These are phyloP conservation scores for Orientallactaga sibirica DNA, from an alignment of 2,797 vertebrate species.

Conservation along the genomic window DNA sequence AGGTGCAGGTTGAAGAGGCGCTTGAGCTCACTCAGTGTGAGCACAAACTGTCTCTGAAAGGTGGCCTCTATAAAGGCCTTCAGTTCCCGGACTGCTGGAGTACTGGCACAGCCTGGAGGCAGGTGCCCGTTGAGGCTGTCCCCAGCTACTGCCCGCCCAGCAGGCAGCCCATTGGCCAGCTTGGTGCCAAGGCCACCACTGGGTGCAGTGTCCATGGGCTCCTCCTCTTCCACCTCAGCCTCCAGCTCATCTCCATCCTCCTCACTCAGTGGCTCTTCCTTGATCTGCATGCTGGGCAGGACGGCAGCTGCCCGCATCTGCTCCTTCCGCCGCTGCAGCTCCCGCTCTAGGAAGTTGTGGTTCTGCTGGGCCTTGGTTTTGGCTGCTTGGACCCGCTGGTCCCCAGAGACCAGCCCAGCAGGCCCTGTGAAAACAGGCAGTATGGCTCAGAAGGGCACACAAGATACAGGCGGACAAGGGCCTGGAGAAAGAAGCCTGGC, in stretches of 20 bases:
- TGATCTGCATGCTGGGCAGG: slow-evolving; percentile 86
- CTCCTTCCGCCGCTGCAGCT: slow-evolving; percentile 89
- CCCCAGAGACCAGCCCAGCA: slow-evolving; percentile 91
- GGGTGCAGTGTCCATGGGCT: slow-evolving; percentile 93
- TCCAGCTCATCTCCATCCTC: slow-evolving; percentile 87
- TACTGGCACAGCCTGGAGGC: slow-evolving; percentile 82
- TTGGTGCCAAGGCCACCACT: slow-evolving; percentile 88
- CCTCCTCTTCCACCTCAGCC: slow-evolving; percentile 85
- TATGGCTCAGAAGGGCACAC: neutral
- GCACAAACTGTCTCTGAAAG: slow-evolving; percentile 96
- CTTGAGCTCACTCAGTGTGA: slow-evolving; percentile 98
- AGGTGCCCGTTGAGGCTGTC: slow-evolving; percentile 90
- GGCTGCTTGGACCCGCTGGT: slow-evolving; percentile 93
- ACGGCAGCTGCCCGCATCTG: neutral
- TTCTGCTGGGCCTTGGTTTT: slow-evolving; percentile 91
- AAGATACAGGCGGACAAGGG: neutral
- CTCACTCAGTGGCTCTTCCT: slow-evolving; percentile 92
- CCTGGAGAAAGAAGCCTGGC: neutral
- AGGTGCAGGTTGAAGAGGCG: slow-evolving; percentile 97
- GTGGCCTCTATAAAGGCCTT: slow-evolving; percentile 94
- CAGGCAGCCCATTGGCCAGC: slow-evolving; percentile 91
- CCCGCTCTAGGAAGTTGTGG: slow-evolving; percentile 90
- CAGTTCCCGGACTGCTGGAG: slow-evolving; percentile 90
- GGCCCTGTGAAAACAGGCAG: slow-evolving; percentile 77
- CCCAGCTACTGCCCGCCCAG: slow-evolving; percentile 61